phyloP scores from a whole-genome alignment of 2,797 vertebrate species.

The Rhinichthys osculus region DNA sequence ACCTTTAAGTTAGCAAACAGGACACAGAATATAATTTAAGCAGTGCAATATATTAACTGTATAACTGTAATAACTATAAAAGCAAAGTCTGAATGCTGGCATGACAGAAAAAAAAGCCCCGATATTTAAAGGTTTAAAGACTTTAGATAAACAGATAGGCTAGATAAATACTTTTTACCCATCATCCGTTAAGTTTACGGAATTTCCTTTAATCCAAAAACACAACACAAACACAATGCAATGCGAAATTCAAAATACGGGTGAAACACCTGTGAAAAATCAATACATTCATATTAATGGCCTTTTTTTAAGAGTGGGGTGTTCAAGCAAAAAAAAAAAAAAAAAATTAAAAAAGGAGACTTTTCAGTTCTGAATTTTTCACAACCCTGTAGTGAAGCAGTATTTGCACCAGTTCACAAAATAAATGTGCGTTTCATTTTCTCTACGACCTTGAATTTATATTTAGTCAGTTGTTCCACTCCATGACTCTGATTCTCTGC shows the following conservation, averaged over 20 bases:
- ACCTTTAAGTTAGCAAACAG: neutral
- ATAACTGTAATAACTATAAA: neutral
- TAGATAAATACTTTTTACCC: neutral
- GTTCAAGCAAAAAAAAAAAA: neutral
- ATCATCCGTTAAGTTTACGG: neutral
- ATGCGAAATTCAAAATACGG: no score
- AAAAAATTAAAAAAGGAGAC: neutral
- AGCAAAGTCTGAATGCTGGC: neutral
- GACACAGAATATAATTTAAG: neutral
- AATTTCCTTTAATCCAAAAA: neutral
- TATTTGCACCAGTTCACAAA: neutral
- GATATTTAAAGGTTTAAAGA: neutral
- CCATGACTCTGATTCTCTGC: neutral
- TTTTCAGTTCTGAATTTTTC: neutral
- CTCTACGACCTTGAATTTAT: neutral
- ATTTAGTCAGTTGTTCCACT: slow-evolving; percentile 24
- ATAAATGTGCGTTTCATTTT: neutral
- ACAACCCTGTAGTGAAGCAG: neutral
- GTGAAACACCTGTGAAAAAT: no score
- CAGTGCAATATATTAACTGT: neutral
- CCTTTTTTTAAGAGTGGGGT: neutral
- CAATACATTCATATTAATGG: no score
- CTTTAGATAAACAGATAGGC: neutral
- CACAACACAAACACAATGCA: no score
- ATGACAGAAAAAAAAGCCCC: neutral